Evolutionary conservation across 2,113 vertebrate species (phyloP), one percentile per base, ranked within the genome.

Genomic region (Myotis davidii): DNA sequence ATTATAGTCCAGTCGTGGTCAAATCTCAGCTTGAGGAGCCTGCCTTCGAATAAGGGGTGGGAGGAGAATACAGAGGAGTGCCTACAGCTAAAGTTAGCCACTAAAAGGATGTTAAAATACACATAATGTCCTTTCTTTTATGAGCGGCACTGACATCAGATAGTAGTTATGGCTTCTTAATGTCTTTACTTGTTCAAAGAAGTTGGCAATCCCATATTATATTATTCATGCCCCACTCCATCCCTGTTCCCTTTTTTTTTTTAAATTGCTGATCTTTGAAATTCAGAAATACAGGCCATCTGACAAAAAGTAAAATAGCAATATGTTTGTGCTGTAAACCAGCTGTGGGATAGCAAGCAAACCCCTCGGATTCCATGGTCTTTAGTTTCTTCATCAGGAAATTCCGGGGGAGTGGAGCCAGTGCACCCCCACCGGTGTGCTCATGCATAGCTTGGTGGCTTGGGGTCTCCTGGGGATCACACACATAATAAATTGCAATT

Each of bases 201-300:
- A 54, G n/a, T 27, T 86, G 61, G 17, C 23, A 34, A 29, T 42
- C 2, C 23, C 84, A 13, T 64, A 42, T 87, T 90, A 11, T 48
- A 83, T 48, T 85, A 9, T 3, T 54, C 12, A 3, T 54, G 9
- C 2, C 16, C 45, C 27, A 29, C 29, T 32, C 32, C 45, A 50
- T 29, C 1, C 17, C 37, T 0, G 2, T 39, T 56, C 11, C 10
- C 25, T 2, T 16, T 73, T 92, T 42, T 94, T 94, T 69, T 34
- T 2, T 39, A 3, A 11, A 50, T 73, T 92, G 14, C 18, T 84
- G 10, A 3, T 85, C 72, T 59, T 91, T 89, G 65, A 94, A 81
- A 88, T 70, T 9, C 73, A 93, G 64, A 74, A 85, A 69, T 96
- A 25, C 34, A 14, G 25, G 92, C 73, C 25, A 88, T 85, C 73